Conservation (phyloP, 2,797 vertebrate genomes). For the Perodicticus potto region DNA sequence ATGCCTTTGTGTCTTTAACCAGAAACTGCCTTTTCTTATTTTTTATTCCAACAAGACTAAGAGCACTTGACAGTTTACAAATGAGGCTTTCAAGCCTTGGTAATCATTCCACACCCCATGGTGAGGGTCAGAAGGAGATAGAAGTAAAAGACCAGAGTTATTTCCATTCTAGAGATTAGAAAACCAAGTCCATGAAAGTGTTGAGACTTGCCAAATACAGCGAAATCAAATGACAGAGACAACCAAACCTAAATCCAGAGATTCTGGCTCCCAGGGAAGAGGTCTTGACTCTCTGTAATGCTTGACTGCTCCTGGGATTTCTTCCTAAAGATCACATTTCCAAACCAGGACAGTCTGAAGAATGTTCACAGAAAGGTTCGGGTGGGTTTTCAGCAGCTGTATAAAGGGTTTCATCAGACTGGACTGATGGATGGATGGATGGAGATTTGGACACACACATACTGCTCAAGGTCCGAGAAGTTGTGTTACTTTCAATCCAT, state of each 20-base stretch:
- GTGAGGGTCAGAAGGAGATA: not conserved
- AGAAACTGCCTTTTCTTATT: not conserved
- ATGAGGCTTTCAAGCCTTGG: not conserved
- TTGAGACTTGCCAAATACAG: not conserved
- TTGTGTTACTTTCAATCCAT: not conserved
- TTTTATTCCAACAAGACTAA: slow-evolving; percentile 30
- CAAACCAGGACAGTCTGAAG: not conserved
- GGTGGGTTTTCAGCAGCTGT: not conserved
- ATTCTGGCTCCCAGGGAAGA: not conserved
- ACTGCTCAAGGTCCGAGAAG: not conserved
- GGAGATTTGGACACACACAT: not conserved
- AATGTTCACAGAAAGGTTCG: not conserved
- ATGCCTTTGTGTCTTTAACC: slow-evolving; percentile 15
- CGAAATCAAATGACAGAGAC: not conserved
- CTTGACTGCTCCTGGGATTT: not conserved
- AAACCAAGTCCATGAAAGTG: not conserved
- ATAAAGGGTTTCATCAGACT: not conserved
- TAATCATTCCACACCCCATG: not conserved
- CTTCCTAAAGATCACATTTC: not conserved
- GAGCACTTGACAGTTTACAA: not conserved
- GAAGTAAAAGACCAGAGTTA: not conserved
- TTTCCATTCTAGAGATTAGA: not conserved
- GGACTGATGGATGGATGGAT: not conserved
- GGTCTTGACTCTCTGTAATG: not conserved
- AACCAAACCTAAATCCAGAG: not conserved